Percentiles rank a stretch among this genome's conserved stretches.
phyloP scores from a whole-genome alignment of 53 echinoderm and acorn worm species.

The Hippasteria phrygiana region DNA sequence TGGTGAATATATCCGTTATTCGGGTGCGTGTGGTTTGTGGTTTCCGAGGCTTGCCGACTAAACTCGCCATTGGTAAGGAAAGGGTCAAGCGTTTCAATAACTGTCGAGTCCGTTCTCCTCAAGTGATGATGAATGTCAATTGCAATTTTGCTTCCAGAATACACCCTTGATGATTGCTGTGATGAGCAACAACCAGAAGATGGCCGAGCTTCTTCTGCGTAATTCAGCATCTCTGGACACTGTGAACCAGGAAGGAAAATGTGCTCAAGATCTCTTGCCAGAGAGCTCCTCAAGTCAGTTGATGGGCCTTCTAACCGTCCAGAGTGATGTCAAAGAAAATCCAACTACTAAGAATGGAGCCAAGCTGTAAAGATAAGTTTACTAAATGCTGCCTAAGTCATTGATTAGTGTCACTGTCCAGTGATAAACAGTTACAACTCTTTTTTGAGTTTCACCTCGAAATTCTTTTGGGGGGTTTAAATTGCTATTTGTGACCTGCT shows the following conservation, averaged over 20 bases:
- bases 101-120: neutral
- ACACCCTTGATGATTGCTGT: constrained; percentile 77
- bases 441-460: too few relatives aligned
- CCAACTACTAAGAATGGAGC: neutral
- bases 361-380: constrained; percentile 10
- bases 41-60: too few relatives aligned
- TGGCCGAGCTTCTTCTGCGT: constrained; percentile 59
- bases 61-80: too few relatives aligned
- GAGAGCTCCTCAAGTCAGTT: constrained; percentile 50
- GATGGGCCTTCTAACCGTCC: constrained; percentile 34
- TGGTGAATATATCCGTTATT: too few relatives aligned
- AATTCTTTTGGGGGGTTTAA: too few relatives aligned
- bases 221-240: constrained; percentile 55
- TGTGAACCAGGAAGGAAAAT: constrained; percentile 49
- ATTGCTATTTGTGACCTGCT: too few relatives aligned
- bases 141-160: constrained; percentile 10
- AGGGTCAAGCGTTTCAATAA: too few relatives aligned
- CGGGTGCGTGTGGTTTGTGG: too few relatives aligned
- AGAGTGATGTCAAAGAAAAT: neutral
- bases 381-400: neutral
- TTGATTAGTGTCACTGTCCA: too few relatives aligned
- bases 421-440: too few relatives aligned
- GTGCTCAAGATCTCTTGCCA: constrained; percentile 68
- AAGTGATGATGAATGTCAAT: neutral
- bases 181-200: neutral